Evolutionary conservation across 2,888 invertebrate genomes (phyloP).

Genomic region (Leptarthrus brevirostris): DNA sequence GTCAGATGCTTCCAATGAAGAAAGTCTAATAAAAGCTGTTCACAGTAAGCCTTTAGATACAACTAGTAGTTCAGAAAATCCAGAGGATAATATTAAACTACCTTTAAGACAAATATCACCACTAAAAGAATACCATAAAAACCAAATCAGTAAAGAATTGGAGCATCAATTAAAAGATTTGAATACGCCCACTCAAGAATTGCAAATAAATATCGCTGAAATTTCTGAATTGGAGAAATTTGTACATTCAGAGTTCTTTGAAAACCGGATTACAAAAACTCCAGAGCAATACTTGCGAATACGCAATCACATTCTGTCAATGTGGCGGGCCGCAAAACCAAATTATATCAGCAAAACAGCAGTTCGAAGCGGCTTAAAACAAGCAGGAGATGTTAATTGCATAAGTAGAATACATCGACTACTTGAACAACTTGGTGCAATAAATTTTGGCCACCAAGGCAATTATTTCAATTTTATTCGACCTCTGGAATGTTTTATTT

Average conservation of each 20-base stretch:
- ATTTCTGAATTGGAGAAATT: conserved; percentile 70
- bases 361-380: conserved; percentile 70
- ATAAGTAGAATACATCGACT: conserved; percentile 72
- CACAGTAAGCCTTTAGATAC: background rate
- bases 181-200: conserved; percentile 68
- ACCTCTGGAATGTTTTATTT: conserved; percentile 54
- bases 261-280: conserved; percentile 69
- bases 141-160: conserved; percentile 53
- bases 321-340: conserved; percentile 70
- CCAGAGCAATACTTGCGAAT: conserved; percentile 72
- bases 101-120: background rate
- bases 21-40: background rate
- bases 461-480: conserved; percentile 59
- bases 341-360: conserved; percentile 72
- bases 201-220: conserved; percentile 62
- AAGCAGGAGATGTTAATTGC: conserved; percentile 74
- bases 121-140: background rate
- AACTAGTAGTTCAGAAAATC: background rate
- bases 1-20: conserved; percentile 62
- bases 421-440: conserved; percentile 73
- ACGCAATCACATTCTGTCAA: conserved; percentile 71
- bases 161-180: conserved; percentile 59
- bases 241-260: conserved; percentile 71
- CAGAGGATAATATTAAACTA: no score
- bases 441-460: conserved; percentile 73